These are phyloP conservation scores for Mus caroli DNA, from an alignment of 2,797 vertebrate genomes.

Conservation along the genomic window DNA sequence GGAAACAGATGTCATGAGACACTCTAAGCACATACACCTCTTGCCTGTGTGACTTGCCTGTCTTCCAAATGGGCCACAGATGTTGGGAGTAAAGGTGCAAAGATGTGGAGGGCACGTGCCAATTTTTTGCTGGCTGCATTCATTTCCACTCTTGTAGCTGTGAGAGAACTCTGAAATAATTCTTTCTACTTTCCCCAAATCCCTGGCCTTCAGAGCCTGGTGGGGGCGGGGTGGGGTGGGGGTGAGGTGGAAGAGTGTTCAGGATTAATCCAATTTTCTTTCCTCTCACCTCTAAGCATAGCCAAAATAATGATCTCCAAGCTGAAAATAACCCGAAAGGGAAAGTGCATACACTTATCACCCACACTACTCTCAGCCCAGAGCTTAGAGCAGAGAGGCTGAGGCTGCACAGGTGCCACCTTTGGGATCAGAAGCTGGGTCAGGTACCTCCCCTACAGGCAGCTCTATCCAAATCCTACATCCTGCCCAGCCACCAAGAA, in stretches of 20 bases:
- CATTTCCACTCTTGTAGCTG: slow-evolving; percentile 30
- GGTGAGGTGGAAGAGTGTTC: background rate
- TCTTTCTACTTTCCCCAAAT: background rate
- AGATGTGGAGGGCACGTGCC: background rate
- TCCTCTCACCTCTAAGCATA: slow-evolving; percentile 34
- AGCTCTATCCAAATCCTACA: background rate
- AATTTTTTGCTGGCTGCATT: slow-evolving; percentile 29
- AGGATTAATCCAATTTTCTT: slow-evolving; percentile 54
- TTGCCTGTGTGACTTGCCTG: background rate
- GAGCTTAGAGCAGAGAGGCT: background rate
- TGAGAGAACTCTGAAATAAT: slow-evolving; percentile 46
- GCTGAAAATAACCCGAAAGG: slow-evolving; percentile 38
- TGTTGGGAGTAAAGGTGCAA: slow-evolving; percentile 22
- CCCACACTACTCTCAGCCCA: background rate
- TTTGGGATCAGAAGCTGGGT: background rate
- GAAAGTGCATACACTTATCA: background rate
- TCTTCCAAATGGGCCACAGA: background rate
- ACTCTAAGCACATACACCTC: background rate
- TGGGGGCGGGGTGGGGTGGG: too few species aligned
- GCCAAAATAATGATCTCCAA: slow-evolving; percentile 58
- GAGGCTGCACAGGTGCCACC: background rate
- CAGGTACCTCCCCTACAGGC: background rate
- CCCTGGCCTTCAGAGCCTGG: background rate
- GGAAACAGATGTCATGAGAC: background rate
- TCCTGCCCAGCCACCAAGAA: background rate